Evolutionary conservation across 1,140 invertebrate species (phyloP).

Genomic region (Anastrepha ludens): DNA sequence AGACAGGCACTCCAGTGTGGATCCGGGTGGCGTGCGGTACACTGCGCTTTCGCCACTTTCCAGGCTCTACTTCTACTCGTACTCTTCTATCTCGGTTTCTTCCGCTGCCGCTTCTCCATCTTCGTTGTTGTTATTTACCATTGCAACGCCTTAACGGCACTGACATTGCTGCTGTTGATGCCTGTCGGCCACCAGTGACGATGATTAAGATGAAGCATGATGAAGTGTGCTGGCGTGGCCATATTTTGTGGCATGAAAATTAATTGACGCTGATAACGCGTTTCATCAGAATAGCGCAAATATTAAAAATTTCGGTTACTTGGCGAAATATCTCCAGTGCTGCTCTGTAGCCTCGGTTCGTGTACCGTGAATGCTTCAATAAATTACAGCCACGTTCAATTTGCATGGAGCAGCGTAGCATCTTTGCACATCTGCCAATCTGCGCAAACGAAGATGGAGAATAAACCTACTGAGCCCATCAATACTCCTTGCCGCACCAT

Average conservation of each 20-base stretch:
- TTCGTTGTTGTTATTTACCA: constrained; percentile 37
- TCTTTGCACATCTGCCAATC: background rate
- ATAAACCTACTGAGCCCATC: background rate
- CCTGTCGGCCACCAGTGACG: constrained; percentile 43
- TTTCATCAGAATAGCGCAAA: background rate
- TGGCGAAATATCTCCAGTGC: background rate
- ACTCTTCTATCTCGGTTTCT: background rate
- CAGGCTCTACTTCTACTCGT: too few species aligned
- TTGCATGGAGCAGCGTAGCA: background rate
- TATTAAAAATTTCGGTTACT: constrained; percentile 33
- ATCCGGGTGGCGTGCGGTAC: background rate
- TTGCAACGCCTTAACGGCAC: background rate
- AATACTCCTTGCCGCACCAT: background rate
- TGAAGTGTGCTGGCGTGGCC: constrained; percentile 48
- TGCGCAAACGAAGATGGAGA: background rate
- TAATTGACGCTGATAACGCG: constrained; percentile 49
- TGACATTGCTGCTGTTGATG: background rate
- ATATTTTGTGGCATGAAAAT: constrained; percentile 52
- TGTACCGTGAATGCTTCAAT: background rate
- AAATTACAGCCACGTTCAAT: constrained; percentile 8
- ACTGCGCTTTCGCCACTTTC: background rate
- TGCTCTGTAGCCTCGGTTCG: background rate
- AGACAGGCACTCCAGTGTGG: constrained; percentile 2
- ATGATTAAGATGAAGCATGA: constrained; percentile 52
- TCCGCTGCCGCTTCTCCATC: background rate